Percentiles rank a stretch among this genome's conserved stretches.
Evolutionary conservation across 2,113 vertebrate species (phyloP).

Genomic region (Austrofundulus limnaeus): DNA sequence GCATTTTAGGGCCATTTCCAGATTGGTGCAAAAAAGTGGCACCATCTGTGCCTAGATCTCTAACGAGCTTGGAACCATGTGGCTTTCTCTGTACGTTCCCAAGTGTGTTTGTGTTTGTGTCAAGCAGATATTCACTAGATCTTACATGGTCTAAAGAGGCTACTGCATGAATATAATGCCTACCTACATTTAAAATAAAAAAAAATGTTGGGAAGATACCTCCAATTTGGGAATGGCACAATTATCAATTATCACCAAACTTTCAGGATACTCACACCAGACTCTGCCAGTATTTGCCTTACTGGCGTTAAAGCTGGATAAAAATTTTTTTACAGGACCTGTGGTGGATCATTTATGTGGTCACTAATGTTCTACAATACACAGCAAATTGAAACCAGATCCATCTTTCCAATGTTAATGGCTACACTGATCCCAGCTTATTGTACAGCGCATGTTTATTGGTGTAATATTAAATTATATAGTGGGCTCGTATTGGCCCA

Average conservation of each 20-base stretch:
- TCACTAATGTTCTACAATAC: slow-evolving; percentile 51
- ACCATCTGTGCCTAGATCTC: slow-evolving; percentile 70
- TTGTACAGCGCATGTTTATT: slow-evolving; percentile 51
- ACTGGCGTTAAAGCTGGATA: slow-evolving; percentile 53
- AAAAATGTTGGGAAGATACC: no score
- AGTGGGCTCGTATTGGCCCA: slow-evolving; percentile 31
- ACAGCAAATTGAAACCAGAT: slow-evolving; percentile 23
- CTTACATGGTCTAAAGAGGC: slow-evolving; percentile 23
- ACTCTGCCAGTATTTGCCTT: slow-evolving; percentile 4
- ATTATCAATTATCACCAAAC: no score
- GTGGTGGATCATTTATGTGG: slow-evolving; percentile 34
- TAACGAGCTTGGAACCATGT: slow-evolving; percentile 70
- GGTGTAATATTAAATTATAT: slow-evolving; percentile 44
- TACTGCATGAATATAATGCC: slow-evolving; percentile 9
- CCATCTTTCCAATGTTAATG: slow-evolving; percentile 19
- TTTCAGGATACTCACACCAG: no score
- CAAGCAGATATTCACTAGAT: slow-evolving; percentile 16
- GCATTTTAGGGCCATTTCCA: slow-evolving; percentile 59
- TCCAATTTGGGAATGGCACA: no score
- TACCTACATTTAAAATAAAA: no score
- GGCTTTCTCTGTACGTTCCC: slow-evolving; percentile 42
- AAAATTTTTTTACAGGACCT: slow-evolving; percentile 56
- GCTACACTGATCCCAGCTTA: slow-evolving; percentile 40
- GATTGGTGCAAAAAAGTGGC: slow-evolving; percentile 58
- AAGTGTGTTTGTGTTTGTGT: slow-evolving; percentile 7